phyloP scores from a whole-genome alignment of 2,797 vertebrate species.

The Polyboroides typus region DNA sequence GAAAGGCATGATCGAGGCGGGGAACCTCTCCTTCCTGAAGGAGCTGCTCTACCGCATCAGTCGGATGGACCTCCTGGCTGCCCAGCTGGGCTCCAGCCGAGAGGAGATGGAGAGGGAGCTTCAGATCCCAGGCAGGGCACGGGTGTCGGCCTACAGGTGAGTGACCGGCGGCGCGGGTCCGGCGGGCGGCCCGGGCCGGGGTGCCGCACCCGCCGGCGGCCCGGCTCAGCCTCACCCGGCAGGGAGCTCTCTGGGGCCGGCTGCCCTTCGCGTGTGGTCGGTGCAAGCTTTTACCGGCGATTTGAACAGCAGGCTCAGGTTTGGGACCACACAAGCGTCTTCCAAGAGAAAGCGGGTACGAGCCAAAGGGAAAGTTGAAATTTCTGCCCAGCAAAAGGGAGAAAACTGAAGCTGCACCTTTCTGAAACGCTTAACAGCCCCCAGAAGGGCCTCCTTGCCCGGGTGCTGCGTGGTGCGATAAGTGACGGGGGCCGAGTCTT shows the following conservation, averaged over 20 bases:
- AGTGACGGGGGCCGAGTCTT: neutral
- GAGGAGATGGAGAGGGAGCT: slow-evolving; percentile 52
- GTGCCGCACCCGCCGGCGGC: neutral
- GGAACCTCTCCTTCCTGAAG: slow-evolving; percentile 53
- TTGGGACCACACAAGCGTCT: neutral
- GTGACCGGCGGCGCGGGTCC: neutral
- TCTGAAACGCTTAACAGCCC: neutral
- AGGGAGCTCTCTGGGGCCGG: too few species aligned
- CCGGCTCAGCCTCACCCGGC: neutral
- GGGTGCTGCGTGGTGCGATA: neutral
- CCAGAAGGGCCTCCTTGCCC: too few species aligned
- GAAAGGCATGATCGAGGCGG: neutral
- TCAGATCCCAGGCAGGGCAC: neutral
- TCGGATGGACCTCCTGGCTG: slow-evolving; percentile 53
- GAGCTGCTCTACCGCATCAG: slow-evolving; percentile 69
- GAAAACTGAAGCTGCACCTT: neutral
- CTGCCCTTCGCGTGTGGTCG: neutral
- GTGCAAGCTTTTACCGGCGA: fast-evolving
- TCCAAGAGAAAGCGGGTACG: neutral
- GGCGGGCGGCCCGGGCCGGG: neutral
- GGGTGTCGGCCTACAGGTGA: slow-evolving; percentile 72
- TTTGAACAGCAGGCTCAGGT: fast-evolving
- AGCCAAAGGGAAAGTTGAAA: fast-evolving
- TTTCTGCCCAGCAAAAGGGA: neutral
- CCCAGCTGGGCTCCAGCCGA: neutral